These are phyloP conservation scores for Cantharis rustica DNA, from an alignment of 2,888 invertebrate species.

Conservation along the genomic window DNA sequence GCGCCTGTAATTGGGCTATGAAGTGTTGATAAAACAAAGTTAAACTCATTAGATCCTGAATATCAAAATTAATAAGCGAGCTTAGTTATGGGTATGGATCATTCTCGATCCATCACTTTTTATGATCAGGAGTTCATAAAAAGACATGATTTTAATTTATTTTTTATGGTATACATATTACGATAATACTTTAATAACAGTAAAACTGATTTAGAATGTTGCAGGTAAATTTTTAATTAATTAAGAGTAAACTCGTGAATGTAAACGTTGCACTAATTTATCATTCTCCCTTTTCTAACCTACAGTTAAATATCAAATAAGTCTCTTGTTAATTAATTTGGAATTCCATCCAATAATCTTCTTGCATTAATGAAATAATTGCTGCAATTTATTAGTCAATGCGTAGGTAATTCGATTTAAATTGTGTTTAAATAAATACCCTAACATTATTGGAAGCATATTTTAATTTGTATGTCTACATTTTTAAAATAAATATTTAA, in stretches of 20 bases:
- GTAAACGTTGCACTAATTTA: not conserved
- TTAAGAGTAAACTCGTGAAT: slow-evolving; percentile 2
- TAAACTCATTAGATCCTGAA: not conserved
- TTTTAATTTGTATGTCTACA: not conserved
- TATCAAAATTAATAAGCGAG: not conserved
- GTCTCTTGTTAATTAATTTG: slow-evolving; percentile 42
- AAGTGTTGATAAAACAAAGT: not conserved
- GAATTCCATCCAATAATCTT: slow-evolving; percentile 44
- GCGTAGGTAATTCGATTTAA: slow-evolving; percentile 8
- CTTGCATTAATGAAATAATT: slow-evolving; percentile 42
- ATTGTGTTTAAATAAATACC: not conserved
- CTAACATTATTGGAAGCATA: not conserved
- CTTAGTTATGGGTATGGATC: not conserved
- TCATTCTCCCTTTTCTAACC: not conserved
- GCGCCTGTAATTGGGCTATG: too few relatives aligned
- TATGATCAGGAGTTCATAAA: not conserved
- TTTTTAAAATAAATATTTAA: not conserved
- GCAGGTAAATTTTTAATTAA: not conserved
- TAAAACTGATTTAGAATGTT: not conserved
- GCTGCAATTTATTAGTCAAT: slow-evolving; percentile 38
- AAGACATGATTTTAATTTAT: not conserved
- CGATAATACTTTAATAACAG: not conserved
- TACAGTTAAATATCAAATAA: slow-evolving; percentile 34
- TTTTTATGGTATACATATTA: not conserved
- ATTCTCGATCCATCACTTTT: not conserved